phyloP scores from a whole-genome alignment of 2,888 invertebrate species.

The Scaptomyza caliginosa region DNA sequence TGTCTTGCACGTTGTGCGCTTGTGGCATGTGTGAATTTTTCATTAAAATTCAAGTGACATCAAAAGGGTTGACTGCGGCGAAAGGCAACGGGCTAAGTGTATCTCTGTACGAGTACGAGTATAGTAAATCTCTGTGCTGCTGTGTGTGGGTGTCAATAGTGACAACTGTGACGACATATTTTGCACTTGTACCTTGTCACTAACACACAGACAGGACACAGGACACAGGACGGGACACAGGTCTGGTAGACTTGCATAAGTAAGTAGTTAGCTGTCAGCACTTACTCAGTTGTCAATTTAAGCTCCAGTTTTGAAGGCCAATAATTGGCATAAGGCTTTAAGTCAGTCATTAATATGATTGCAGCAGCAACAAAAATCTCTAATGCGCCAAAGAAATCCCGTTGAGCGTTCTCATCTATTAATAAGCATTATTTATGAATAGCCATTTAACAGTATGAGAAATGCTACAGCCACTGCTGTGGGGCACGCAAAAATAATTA shows the following conservation, averaged over 20 bases:
- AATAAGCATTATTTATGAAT: slow-evolving; percentile 68
- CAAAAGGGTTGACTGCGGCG: slow-evolving; percentile 77
- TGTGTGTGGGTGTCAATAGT: slow-evolving; percentile 71
- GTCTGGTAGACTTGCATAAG: slow-evolving; percentile 55
- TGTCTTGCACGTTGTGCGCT: slow-evolving; percentile 68
- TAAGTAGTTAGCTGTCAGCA: slow-evolving; percentile 64
- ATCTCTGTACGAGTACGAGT: too few relatives aligned
- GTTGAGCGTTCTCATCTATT: slow-evolving; percentile 51
- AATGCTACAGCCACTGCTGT: neutral
- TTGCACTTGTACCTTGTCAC: slow-evolving; percentile 72
- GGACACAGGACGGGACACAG: neutral
- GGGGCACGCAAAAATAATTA: slow-evolving; percentile 74
- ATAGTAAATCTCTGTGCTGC: neutral
- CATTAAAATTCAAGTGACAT: slow-evolving; percentile 82
- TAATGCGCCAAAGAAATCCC: slow-evolving; percentile 9
- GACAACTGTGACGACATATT: slow-evolving; percentile 81
- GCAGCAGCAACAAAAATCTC: neutral
- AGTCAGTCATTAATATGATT: slow-evolving; percentile 38
- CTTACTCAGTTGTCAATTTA: slow-evolving; percentile 61
- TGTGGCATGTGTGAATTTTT: slow-evolving; percentile 80
- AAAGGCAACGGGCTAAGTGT: slow-evolving; percentile 26
- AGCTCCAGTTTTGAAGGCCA: slow-evolving; percentile 44
- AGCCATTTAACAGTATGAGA: slow-evolving; percentile 41
- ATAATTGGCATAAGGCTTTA: slow-evolving; percentile 64
- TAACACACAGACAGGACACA: slow-evolving; percentile 25